phyloP scores from a whole-genome alignment of 2,888 invertebrate species.

The Hirtodrosophila histrioides region DNA sequence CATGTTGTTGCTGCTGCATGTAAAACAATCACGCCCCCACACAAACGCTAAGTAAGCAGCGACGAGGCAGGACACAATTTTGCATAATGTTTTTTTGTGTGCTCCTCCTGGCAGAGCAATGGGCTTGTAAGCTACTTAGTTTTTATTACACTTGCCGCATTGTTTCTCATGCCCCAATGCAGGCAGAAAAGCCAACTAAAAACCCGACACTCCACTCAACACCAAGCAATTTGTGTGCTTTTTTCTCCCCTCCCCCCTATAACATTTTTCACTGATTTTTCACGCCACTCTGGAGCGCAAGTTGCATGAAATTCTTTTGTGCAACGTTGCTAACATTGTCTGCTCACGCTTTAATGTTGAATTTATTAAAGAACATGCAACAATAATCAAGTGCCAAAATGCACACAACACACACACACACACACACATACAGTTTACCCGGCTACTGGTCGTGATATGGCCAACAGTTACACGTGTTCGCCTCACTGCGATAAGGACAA shows the following conservation, averaged over 20 bases:
- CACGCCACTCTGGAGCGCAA: slow-evolving; percentile 49
- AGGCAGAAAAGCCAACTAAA: slow-evolving; percentile 9
- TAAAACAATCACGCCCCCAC: slow-evolving; percentile 64
- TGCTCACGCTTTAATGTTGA: slow-evolving; percentile 34
- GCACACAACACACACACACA: slow-evolving; percentile 21
- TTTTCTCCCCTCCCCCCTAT: slow-evolving; percentile 6
- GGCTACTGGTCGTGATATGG: slow-evolving; percentile 34
- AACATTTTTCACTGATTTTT: slow-evolving; percentile 35
- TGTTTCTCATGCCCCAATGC: slow-evolving; percentile 68
- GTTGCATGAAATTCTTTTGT: slow-evolving; percentile 33
- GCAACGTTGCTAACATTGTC: slow-evolving; percentile 14
- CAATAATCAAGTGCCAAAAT: slow-evolving; percentile 53
- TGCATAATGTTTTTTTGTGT: slow-evolving; percentile 64
- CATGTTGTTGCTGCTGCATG: slow-evolving; percentile 56
- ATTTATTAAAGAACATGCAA: slow-evolving; percentile 55
- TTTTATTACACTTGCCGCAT: slow-evolving; percentile 79
- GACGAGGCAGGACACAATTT: slow-evolving; percentile 56
- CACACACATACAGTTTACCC: slow-evolving; percentile 7
- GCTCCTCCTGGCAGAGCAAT: slow-evolving; percentile 37
- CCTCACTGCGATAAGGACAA: slow-evolving; percentile 64
- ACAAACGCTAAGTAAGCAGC: slow-evolving; percentile 66
- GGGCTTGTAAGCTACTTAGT: slow-evolving; percentile 79
- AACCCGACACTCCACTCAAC: background rate
- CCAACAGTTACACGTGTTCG: slow-evolving; percentile 52
- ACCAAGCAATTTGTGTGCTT: slow-evolving; percentile 31